A percentile compares a stretch with the other conserved stretches of the same genome.
Conservation (phyloP, 1,140 invertebrate genomes). For the Drosophila micromelanica region DNA sequence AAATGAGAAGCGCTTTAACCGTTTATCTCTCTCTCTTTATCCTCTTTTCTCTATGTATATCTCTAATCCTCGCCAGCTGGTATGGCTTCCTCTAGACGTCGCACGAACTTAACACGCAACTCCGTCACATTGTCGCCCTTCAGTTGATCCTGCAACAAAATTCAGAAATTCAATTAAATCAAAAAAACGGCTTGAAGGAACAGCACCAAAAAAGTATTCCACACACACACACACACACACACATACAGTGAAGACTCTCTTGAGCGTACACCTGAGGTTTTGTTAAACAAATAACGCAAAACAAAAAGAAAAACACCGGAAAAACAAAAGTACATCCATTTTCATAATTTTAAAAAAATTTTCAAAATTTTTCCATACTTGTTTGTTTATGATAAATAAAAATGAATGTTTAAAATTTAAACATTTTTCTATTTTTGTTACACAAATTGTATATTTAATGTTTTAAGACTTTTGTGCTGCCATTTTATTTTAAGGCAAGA, state of each 20-base stretch:
- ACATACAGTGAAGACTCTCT: conserved; percentile 17
- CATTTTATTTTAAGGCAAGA: no score
- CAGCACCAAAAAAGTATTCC: conserved; percentile 46
- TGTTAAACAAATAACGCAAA: no score
- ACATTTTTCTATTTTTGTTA: background rate
- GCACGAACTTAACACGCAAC: conserved; percentile 97
- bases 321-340: background rate
- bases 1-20: conserved; percentile 45
- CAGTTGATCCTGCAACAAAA: conserved; percentile 91
- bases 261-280: conserved; percentile 4
- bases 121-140: conserved; percentile 98
- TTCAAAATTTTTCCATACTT: conserved; percentile 1
- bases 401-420: background rate
- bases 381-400: conserved; percentile 2
- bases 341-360: background rate
- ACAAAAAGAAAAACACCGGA: background rate
- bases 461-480: no score
- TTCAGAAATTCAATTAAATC: conserved; percentile 10
- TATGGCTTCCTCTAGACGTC: conserved; percentile 98
- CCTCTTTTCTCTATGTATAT: conserved; percentile 10
- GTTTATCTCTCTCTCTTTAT: background rate
- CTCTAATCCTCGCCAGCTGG: conserved; percentile 98
- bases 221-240: conserved; percentile 22
- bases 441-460: background rate
- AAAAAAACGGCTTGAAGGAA: conserved; percentile 23